Evolutionary conservation across 2,113 vertebrate species (phyloP).

Genomic region (Coturnix japonica): DNA sequence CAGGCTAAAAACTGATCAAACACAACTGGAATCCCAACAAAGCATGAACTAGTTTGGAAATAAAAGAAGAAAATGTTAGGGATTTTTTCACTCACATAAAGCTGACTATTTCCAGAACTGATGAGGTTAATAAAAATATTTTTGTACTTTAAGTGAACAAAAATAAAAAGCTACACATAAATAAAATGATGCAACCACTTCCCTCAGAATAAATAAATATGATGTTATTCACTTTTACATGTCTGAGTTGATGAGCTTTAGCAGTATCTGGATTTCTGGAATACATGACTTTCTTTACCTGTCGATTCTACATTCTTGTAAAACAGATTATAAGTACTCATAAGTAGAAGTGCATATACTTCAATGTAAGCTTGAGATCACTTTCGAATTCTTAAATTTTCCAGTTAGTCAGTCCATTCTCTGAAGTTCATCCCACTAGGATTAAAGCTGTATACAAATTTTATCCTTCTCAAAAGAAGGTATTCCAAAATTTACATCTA

Average conservation of each 20-base stretch:
- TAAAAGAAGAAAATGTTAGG: background rate
- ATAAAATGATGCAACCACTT: background rate
- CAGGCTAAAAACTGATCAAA: background rate
- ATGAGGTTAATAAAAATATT: background rate
- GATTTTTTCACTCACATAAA: accelerated
- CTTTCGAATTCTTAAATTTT: background rate
- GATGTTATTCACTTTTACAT: background rate
- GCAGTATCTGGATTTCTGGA: background rate
- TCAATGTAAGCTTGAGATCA: background rate
- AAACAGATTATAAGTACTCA: background rate
- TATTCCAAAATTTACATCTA: background rate
- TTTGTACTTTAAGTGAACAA: background rate
- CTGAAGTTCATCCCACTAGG: background rate
- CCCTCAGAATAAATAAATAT: background rate
- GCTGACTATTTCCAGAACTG: background rate
- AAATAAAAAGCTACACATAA: background rate
- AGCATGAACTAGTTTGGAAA: background rate
- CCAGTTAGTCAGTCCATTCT: background rate
- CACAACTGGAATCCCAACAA: background rate
- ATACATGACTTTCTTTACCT: background rate
- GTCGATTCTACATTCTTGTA: accelerated
- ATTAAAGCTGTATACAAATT: background rate
- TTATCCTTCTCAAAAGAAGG: background rate
- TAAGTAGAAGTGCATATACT: background rate
- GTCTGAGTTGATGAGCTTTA: background rate